Percentiles rank a stretch among this genome's conserved stretches.
Evolutionary conservation across 2,888 invertebrate species (phyloP).

Genomic region (Serripes groenlandicus): DNA sequence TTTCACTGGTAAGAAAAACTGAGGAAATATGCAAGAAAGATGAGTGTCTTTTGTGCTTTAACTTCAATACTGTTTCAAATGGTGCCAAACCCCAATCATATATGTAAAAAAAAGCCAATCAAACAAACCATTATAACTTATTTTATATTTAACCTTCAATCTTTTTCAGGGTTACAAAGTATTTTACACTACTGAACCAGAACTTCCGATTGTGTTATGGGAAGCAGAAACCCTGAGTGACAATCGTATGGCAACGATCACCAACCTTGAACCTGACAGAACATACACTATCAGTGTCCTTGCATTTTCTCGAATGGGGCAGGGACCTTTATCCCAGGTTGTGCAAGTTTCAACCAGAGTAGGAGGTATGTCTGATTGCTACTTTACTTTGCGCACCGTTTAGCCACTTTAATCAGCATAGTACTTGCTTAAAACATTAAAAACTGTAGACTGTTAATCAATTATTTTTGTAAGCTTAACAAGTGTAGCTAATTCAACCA

Average conservation of each 20-base stretch:
- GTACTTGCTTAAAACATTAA: neutral
- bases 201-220: conserved; percentile 95
- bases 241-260: conserved; percentile 93
- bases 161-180: conserved; percentile 96
- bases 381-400: neutral
- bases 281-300: conserved; percentile 95
- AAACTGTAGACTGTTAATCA: no score
- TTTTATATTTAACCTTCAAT: neutral
- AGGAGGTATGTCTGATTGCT: conserved; percentile 88
- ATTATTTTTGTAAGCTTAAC: no score
- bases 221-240: conserved; percentile 95
- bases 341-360: conserved; percentile 99
- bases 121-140: no score
- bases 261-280: conserved; percentile 95
- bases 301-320: conserved; percentile 95
- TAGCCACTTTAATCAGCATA: neutral
- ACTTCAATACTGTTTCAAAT: no score
- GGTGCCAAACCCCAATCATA: no score
- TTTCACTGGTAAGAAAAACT: no score
- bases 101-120: no score
- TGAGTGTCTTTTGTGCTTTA: no score
- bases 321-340: conserved; percentile 97
- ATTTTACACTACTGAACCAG: conserved; percentile 96
- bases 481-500: no score
- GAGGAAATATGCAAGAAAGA: no score